Base-by-base conservation (phyloP, 2,797 vertebrate genomes). In the Coilia nasus region DNA sequence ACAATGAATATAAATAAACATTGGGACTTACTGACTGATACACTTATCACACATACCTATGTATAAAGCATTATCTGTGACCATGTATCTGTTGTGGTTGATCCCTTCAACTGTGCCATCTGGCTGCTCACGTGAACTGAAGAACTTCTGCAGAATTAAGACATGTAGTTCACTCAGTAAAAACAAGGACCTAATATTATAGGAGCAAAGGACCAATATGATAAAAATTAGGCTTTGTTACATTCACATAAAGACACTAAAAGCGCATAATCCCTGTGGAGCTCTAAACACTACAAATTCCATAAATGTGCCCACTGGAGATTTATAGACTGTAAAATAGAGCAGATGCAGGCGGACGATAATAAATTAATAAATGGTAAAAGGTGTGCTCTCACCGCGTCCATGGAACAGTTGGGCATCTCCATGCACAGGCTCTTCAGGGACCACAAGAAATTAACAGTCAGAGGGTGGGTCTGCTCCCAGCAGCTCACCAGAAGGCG, bases 1-100 rank as follows among this genome's bases (percentile, higher is more conserved):
- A 59, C 50, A 21, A 21, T 17, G 25, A 23, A 41, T 64, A 41
- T 41, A 41, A 50, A 47, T 12, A n/a, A 67, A 41, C 17, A 15
- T 19, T 12, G 28, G 14, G 81, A 12, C 56, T 84, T 46, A 14
- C 56, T 85, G 56, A 50, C 78, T 35, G 86, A 82, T 85, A 19
- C 15, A 7, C 71, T 64, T 0, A n/a, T 47, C 83, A 88, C 86
- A 92, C 96, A 94, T 93, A 99, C 98, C 98, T 83, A 99, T 95
- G 85, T 99, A 99, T 31, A 97, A 94, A 1, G 96, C 96, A 90
- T 91, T 95, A 41, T 99, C 98, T 1, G 98, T 98, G 90, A 99
- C 98, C 96, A 99, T 97, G 23, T 97, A 99, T 90, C 97, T 97
- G 93, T 98, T 99, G 87, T 97, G 96, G 90, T 97, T 98, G 89